Conservation (phyloP, 1,140 invertebrate genomes). For the Rhyacophila brunnea region DNA sequence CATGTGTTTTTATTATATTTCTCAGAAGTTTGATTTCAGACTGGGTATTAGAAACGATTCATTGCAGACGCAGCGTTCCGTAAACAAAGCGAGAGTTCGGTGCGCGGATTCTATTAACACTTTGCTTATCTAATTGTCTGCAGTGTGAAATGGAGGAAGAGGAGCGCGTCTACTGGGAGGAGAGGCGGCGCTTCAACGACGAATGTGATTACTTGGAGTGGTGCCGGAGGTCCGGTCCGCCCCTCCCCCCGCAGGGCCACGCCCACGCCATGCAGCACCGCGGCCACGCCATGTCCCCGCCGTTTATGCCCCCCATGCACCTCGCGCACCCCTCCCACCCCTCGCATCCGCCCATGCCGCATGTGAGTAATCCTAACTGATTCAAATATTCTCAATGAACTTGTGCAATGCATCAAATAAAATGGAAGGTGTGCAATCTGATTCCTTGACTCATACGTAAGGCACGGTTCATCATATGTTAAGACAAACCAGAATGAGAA, state of each 20-base stretch:
- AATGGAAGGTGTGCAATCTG: too few species aligned
- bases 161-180: constrained; percentile 88
- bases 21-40: too few species aligned
- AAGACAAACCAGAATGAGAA: too few species aligned
- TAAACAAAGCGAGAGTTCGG: too few species aligned
- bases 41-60: too few species aligned
- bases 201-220: constrained; percentile 81
- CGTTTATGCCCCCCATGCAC: constrained; percentile 53
- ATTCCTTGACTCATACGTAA: too few species aligned
- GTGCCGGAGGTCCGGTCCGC: constrained; percentile 68
- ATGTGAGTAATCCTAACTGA: constrained; percentile 22
- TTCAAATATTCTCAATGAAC: not conserved
- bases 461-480: too few species aligned
- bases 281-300: constrained; percentile 51
- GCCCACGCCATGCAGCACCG: constrained; percentile 23
- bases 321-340: constrained; percentile 19
- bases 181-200: constrained; percentile 75
- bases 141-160: constrained; percentile 63
- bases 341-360: constrained; percentile 8
- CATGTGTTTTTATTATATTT: too few species aligned
- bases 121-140: constrained; percentile 12
- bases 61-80: too few species aligned
- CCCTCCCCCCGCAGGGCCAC: constrained; percentile 53
- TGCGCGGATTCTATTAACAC: too few species aligned
- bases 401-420: not conserved